Evolutionary conservation across 2,113 vertebrate genomes (phyloP).

Genomic region (Nibea albiflora): DNA sequence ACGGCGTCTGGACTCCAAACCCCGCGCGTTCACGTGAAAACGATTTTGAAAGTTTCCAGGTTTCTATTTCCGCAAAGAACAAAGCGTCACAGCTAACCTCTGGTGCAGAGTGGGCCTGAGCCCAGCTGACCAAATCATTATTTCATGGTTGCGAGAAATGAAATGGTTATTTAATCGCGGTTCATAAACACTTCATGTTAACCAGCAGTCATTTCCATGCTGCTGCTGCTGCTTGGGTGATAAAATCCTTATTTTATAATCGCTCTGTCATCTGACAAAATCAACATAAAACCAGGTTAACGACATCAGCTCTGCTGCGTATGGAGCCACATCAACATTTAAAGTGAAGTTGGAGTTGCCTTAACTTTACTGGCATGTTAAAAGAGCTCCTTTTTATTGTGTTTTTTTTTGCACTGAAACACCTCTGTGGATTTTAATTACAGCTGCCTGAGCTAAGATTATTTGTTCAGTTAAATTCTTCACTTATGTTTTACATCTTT

Average conservation of each 20-base stretch:
- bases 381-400: too few relatives aligned
- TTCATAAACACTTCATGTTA: background rate
- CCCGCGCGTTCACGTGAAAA: background rate
- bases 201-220: background rate
- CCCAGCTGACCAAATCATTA: background rate
- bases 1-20: background rate
- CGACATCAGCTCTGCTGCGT: background rate
- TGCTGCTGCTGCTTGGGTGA: background rate
- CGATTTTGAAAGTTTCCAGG: background rate
- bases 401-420: background rate
- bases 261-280: background rate
- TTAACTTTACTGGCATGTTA: background rate
- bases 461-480: background rate
- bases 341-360: background rate
- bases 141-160: background rate
- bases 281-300: background rate
- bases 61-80: background rate
- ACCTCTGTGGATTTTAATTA: background rate
- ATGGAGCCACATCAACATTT: background rate
- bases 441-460: background rate
- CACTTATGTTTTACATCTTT: background rate
- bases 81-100: background rate
- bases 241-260: background rate
- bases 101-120: background rate
- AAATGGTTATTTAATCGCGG: background rate